Conservation (phyloP, 2,113 vertebrate genomes). For the Gnathonemus echidnorhynchus region DNA sequence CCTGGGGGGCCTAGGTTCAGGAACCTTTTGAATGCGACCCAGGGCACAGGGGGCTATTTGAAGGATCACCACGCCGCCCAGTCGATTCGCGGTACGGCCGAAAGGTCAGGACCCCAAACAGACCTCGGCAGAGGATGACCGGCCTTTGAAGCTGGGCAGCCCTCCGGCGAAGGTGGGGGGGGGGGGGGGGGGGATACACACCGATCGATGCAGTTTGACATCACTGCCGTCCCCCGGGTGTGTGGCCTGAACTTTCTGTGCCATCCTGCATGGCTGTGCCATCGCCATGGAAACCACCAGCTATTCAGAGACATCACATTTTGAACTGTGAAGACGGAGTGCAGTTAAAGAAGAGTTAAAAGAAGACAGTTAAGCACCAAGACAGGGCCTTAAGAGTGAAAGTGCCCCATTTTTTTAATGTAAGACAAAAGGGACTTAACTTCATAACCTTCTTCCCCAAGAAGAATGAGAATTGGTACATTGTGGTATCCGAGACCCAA, state of each 20-base stretch:
- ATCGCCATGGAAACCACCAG: not conserved
- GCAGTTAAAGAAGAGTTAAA: not conserved
- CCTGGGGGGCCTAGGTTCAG: conserved; percentile 31
- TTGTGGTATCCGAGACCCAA: not conserved
- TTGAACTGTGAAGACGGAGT: not conserved
- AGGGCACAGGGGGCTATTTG: conserved; percentile 48
- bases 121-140: conserved; percentile 43
- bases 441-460: not conserved
- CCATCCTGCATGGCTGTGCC: not conserved
- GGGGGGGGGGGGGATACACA: conserved; percentile 8
- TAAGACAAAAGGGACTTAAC: not conserved
- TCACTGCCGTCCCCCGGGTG: conserved; percentile 36
- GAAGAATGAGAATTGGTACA: not conserved
- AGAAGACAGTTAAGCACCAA: not conserved
- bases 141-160: conserved; percentile 47
- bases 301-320: not conserved
- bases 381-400: not conserved
- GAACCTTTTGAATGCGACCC: conserved; percentile 56
- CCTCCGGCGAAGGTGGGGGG: conserved; percentile 26
- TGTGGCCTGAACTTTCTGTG: not conserved
- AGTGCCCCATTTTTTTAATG: not conserved
- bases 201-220: conserved; percentile 52
- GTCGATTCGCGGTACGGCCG: conserved; percentile 37
- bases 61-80: conserved; percentile 48
- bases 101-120: conserved; percentile 57